A percentile compares a stretch with the other conserved stretches of the same genome.
Evolutionary conservation across 2,797 vertebrate genomes (phyloP).

Genomic region (Lerista edwardsae): DNA sequence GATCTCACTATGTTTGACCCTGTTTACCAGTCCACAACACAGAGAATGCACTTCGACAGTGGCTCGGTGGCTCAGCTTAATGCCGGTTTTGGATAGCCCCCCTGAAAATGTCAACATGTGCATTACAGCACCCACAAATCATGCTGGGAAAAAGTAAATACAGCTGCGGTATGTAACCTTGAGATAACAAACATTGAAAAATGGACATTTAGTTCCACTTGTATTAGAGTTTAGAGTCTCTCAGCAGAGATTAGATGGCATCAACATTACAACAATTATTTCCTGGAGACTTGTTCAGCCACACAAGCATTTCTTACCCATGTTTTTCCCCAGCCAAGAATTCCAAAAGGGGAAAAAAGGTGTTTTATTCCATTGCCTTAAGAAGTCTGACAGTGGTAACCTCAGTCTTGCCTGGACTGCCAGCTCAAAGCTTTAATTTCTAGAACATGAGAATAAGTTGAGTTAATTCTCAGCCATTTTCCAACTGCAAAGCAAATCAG

Average conservation of each 20-base stretch:
- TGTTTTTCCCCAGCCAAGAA: not conserved
- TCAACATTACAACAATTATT: constrained; percentile 3
- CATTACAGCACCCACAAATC: not conserved
- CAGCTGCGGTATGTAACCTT: not conserved
- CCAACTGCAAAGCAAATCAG: too few species aligned
- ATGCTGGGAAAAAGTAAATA: not conserved
- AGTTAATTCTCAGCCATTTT: too few species aligned
- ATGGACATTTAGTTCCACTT: not conserved
- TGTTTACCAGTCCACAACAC: too few species aligned
- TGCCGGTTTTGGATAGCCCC: not conserved
- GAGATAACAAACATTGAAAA: constrained; percentile 8
- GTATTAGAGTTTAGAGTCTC: constrained; percentile 1
- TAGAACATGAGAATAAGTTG: too few species aligned
- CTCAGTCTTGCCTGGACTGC: not conserved
- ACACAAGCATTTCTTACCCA: not conserved
- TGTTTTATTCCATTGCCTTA: not conserved
- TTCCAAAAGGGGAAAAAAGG: not conserved
- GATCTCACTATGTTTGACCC: not conserved
- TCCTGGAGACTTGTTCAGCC: not conserved
- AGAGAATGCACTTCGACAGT: not conserved
- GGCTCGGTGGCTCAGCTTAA: not conserved
- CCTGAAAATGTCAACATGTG: not conserved
- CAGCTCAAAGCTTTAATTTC: not conserved
- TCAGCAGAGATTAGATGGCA: constrained; percentile 4
- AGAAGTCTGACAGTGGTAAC: not conserved